phyloP scores from a whole-genome alignment of 1,140 invertebrate species.

The Cotesia glomerata region DNA sequence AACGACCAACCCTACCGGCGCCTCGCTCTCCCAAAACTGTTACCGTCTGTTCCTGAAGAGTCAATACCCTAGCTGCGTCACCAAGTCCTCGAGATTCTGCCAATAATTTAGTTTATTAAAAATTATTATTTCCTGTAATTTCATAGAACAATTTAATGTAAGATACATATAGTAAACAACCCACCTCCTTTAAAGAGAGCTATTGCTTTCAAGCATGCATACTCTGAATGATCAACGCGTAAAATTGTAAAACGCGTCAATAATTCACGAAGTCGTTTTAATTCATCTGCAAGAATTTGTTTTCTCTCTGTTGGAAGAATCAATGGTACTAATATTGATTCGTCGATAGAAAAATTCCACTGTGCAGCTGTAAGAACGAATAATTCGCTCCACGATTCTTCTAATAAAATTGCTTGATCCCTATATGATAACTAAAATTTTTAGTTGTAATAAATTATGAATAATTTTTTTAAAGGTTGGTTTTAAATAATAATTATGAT shows the following conservation, averaged over 20 bases:
- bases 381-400: constrained; percentile 84
- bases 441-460: neutral
- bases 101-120: constrained; percentile 33
- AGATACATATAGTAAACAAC: neutral
- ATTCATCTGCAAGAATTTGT: constrained; percentile 61
- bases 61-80: constrained; percentile 69
- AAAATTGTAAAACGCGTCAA: constrained; percentile 71
- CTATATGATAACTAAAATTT: constrained; percentile 68
- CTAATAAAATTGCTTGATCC: constrained; percentile 76
- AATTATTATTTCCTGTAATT: constrained; percentile 8
- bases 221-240: constrained; percentile 81
- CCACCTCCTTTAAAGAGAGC: constrained; percentile 83
- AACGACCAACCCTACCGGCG: constrained; percentile 71
- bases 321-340: constrained; percentile 53
- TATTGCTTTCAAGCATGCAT: constrained; percentile 82
- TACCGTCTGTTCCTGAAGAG: constrained; percentile 80
- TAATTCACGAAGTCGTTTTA: constrained; percentile 67
- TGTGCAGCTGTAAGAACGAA: constrained; percentile 84
- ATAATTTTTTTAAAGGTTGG: neutral
- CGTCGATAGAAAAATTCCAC: constrained; percentile 76
- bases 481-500: neutral
- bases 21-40: constrained; percentile 74
- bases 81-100: constrained; percentile 72
- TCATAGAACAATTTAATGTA: neutral
- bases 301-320: constrained; percentile 48